These are phyloP conservation scores for Prietella phreatophila DNA, from an alignment of 2,113 vertebrate genomes.

Conservation along the genomic window DNA sequence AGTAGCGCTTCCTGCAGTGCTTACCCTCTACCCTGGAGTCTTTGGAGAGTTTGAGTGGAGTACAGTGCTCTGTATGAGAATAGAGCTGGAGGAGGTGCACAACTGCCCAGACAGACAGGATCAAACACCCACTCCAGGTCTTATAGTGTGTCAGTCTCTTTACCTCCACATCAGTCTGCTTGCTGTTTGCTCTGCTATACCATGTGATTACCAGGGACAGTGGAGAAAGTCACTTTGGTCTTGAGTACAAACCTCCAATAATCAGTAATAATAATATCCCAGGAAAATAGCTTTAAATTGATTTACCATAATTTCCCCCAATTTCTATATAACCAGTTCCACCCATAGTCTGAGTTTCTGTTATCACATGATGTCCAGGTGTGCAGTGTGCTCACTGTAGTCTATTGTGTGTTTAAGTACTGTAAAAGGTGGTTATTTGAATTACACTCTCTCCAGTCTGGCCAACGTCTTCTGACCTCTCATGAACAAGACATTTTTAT, in stretches of 20 bases:
- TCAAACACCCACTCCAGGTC: constrained; percentile 20
- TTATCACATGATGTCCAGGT: background rate
- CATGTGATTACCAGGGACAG: background rate
- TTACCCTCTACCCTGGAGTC: constrained; percentile 15
- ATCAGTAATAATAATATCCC: background rate
- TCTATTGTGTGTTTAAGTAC: background rate
- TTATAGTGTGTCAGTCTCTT: background rate
- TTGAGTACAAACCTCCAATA: background rate
- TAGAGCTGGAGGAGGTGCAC: background rate
- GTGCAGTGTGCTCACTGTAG: background rate
- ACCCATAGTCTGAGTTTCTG: background rate
- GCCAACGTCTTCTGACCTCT: background rate
- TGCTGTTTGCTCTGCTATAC: too few species aligned
- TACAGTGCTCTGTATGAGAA: background rate
- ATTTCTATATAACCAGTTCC: background rate
- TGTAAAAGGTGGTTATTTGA: constrained; percentile 1
- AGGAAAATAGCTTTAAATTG: background rate
- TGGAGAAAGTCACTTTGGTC: background rate
- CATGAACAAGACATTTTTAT: background rate
- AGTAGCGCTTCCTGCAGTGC: constrained; percentile 12
- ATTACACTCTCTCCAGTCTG: background rate
- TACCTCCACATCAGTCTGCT: background rate
- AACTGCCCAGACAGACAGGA: constrained; percentile 13
- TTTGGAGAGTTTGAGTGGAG: constrained; percentile 26
- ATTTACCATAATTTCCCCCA: too few species aligned